phyloP scores from a whole-genome alignment of 2,888 invertebrate genomes.

The Thalpophila matura region DNA sequence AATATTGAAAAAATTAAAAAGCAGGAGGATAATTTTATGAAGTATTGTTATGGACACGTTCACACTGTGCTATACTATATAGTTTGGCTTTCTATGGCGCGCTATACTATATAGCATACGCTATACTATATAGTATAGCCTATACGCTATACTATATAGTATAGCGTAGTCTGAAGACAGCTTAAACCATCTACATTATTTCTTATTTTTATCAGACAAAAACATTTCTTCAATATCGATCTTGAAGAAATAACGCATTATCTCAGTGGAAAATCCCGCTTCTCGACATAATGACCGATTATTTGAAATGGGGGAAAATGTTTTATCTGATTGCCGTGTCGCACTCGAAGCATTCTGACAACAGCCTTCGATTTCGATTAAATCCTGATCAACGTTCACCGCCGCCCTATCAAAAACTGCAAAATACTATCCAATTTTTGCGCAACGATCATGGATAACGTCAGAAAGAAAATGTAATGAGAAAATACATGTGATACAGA shows the following conservation, averaged over 20 bases:
- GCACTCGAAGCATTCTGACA: conserved; percentile 56
- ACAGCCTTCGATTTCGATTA: conserved; percentile 66
- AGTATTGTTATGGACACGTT: no score
- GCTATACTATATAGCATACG: no score
- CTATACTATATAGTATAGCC: no score
- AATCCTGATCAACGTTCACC: conserved; percentile 54
- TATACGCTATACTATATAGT: no score
- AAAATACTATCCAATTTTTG: conserved; percentile 48
- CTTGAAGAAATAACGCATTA: conserved; percentile 72
- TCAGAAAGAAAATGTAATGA: conserved; percentile 19
- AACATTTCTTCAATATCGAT: conserved; percentile 69
- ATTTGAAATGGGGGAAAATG: conserved; percentile 80
- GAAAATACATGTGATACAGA: conserved; percentile 22
- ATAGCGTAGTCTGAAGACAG: no score
- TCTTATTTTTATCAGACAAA: conserved; percentile 67
- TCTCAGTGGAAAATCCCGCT: conserved; percentile 71
- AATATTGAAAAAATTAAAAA: no score
- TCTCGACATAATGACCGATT: conserved; percentile 80
- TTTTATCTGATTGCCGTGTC: conserved; percentile 72
- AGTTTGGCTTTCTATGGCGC: no score
- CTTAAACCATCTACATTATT: no score
- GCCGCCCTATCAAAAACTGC: conserved; percentile 38
- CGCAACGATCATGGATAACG: conserved; percentile 13
- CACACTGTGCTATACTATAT: no score
- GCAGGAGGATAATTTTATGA: no score